Evolutionary conservation across 1,140 invertebrate species (phyloP).

Genomic region (Hesperophylax magnus): DNA sequence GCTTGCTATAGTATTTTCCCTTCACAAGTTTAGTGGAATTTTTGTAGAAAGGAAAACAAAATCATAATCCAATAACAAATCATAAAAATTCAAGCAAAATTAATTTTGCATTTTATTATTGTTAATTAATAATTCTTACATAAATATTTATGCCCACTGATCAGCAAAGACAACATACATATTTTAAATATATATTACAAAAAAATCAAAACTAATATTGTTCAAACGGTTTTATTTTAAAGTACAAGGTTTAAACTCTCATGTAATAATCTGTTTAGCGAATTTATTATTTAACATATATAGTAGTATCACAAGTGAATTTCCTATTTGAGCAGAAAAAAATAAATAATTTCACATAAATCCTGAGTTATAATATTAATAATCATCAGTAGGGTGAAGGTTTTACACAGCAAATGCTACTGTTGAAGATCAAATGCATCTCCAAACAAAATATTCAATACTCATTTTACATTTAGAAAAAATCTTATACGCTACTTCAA

Average conservation of each 20-base stretch:
- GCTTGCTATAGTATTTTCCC: too few species aligned
- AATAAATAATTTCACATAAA: constrained; percentile 38
- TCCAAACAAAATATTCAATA: constrained; percentile 26
- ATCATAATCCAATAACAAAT: constrained; percentile 41
- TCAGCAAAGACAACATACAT: constrained; percentile 57
- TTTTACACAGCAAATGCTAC: constrained; percentile 36
- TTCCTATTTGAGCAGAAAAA: constrained; percentile 36
- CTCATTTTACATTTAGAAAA: constrained; percentile 54
- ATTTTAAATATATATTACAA: constrained; percentile 54
- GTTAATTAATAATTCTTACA: constrained; percentile 54
- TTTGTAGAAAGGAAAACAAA: background rate
- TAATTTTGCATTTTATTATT: constrained; percentile 57
- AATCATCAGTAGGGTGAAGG: constrained; percentile 15
- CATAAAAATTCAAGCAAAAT: constrained; percentile 54
- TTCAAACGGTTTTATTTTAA: constrained; percentile 37
- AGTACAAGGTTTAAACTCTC: constrained; percentile 19
- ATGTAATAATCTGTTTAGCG: constrained; percentile 33
- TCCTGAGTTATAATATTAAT: constrained; percentile 1
- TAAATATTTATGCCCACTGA: constrained; percentile 57
- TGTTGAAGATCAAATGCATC: constrained; percentile 25
- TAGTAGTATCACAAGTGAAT: constrained; percentile 45
- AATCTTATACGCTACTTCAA: constrained; percentile 54
- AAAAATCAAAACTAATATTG: constrained; percentile 40
- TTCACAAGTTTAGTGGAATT: too few species aligned
- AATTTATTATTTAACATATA: constrained; percentile 40